Base-by-base conservation (phyloP, 2,888 invertebrate genomes). In the Labia minor region DNA sequence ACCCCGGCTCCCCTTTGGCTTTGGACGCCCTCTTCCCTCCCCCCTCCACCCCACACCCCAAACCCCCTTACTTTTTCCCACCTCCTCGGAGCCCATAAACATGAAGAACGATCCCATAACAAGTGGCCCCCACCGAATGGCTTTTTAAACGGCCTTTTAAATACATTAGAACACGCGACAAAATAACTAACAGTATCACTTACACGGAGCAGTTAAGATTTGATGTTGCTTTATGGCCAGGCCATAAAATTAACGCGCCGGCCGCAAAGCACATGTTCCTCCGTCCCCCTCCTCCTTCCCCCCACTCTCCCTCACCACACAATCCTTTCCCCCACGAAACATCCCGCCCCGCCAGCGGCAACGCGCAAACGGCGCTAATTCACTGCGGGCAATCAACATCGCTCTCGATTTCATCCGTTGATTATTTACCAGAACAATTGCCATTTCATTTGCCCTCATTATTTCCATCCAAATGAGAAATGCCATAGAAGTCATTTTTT, bases 1-100 rank as follows among this genome's bases (percentile, higher is more conserved):
- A 37, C 37, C 10, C 19, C 63, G 66, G 19, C 63, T 14, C 71
- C 71, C 72, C 74, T 72, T 70, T 71, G 68, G 64, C 11, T 37
- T 19, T 26, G 65, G 62, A 4, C n/a, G 49, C 2, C 49, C 49
- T 8, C 26, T 26, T 8, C 8, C 26, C 3, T 26, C n/a, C n/a
- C n/a, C n/a, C n/a, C n/a, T n/a, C n/a, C n/a, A n/a, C n/a, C n/a
- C n/a, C n/a, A n/a, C n/a, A n/a, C n/a, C n/a, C n/a, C n/a, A n/a
- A n/a, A n/a, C n/a, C n/a, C n/a, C n/a, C n/a, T n/a, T n/a, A n/a
- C n/a, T n/a, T n/a, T n/a, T n/a, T n/a, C n/a, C n/a, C n/a, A n/a
- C n/a, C n/a, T 26, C 26, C 26, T 26, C 26, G 4, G 3, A 8
- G 26, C 26, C 26, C 26, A 26, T 26, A 26, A 26, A 26, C 26